A percentile compares a stretch with the other conserved stretches of the same genome.
Conservation (phyloP, 2,888 invertebrate species). For the Ypsolopha scabrella region DNA sequence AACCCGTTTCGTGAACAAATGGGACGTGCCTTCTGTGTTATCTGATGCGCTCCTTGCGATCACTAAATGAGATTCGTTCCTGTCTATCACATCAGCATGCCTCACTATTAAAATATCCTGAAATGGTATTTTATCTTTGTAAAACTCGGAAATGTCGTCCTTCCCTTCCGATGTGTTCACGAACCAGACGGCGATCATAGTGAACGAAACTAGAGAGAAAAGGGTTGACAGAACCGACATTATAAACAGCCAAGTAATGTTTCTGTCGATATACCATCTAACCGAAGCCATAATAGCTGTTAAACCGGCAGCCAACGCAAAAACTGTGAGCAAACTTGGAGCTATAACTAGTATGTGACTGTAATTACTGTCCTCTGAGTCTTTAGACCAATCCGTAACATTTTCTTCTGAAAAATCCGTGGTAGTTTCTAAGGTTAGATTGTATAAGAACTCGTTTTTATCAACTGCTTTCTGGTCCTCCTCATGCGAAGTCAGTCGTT, state of each 20-base stretch:
- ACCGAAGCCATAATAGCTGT: conserved; percentile 73
- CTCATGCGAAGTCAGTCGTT: conserved; percentile 11
- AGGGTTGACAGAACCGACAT: conserved; percentile 66
- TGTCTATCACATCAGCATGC: conserved; percentile 39
- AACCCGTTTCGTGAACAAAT: conserved; percentile 51
- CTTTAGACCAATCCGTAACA: conserved; percentile 10
- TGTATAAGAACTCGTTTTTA: conserved; percentile 9
- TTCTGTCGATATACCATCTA: conserved; percentile 75
- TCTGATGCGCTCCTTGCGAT: conserved; percentile 32
- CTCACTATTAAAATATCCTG: conserved; percentile 45
- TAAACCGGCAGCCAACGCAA: conserved; percentile 60
- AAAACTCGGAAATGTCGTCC: conserved; percentile 39
- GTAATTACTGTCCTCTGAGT: conserved; percentile 13
- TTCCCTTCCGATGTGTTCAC: conserved; percentile 40
- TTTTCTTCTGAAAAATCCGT: conserved; percentile 13
- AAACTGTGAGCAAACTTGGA: conserved; percentile 60
- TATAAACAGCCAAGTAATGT: conserved; percentile 73
- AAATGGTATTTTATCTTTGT: conserved; percentile 50
- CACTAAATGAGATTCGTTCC: conserved; percentile 48
- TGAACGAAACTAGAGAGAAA: conserved; percentile 51
- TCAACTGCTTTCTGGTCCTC: conserved; percentile 13
- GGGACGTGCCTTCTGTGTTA: conserved; percentile 24
- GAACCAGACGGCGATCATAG: conserved; percentile 53
- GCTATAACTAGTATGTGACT: conserved; percentile 52
- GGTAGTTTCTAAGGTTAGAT: conserved; percentile 8